Evolutionary conservation across 2,888 invertebrate genomes (phyloP), one percentile per base, ranked within the genome.

Genomic region (Odontocerum albicorne): DNA sequence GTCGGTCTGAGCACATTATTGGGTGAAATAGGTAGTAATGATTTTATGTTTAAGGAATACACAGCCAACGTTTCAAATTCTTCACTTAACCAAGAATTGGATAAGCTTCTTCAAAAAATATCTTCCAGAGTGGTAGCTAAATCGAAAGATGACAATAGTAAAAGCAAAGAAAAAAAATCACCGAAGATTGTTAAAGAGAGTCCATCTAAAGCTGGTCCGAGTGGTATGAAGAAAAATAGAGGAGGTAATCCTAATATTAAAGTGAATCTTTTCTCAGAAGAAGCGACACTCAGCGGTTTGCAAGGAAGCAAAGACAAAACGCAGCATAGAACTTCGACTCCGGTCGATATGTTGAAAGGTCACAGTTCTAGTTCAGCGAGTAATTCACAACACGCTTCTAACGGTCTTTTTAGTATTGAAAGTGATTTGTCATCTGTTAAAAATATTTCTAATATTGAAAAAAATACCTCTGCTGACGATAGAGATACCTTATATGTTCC

Each of bases 401-500:
- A 76, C 55, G 73, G 74, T 2, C 65, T 78, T 40, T 80, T 81
- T 62, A 77, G 77, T 60, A 78, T 74, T 44, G 77, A 74, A 38
- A 81, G 81, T 55, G 82, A 82, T 61, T 65, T 81, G 56, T 82
- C 82, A 0, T 81, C 81, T 0, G 81, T 81, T 0, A 81, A 76
- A 66, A 71, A 71, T 33, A 74, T 74, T 42, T 74, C 76, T 12
- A 72, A 72, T 64, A 76, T 74, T 45, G 66, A 71, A 51, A 71
- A 70, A 57, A 73, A 74, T 63, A 70, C 74, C 68, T 77, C 77
- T 66, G 72, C 72, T 38, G 72, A 75, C 50, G 77, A 77, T 50
- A 76, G 73, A 63, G 76, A 77, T 63, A 75, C 75, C 50, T 66
- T 78, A 53, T 75, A 74, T 65, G 72, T 78, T 70, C 78, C 78